Evolutionary conservation across 1,140 invertebrate species (phyloP), one percentile per base, ranked within the genome.

Genomic region (Neuroterus valhalla): DNA sequence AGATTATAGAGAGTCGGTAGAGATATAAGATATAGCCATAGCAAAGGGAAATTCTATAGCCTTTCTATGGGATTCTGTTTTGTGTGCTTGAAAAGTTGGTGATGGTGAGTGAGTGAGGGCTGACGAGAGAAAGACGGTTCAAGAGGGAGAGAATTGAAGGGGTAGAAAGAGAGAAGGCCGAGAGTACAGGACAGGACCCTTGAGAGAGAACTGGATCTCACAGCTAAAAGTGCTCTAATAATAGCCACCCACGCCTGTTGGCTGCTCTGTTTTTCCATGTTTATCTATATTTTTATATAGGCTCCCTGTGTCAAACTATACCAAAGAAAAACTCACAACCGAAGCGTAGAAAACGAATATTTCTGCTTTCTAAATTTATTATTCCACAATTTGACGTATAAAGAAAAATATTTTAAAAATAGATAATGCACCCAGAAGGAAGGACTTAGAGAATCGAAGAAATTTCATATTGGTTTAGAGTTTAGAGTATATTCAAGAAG

Each of bases 101-200:
- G 23, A 62, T 38, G 31, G 31, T 38, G 31, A 38, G 31, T 38
- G 31, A 38, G 31, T 62, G 55, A 62, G 55, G 55, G 55, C 31
- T 62, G 23, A 62, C 26, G 55, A 62, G 55, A 38, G 21, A 62
- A 23, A 62, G 48, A 50, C 48, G 12, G 23, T 62, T 62, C 55
- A 62, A 62, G 55, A 62, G 23, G 55, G 55, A 62, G 52, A 62
- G 55, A 62, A 31, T 23, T 62, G 55, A 62, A 62, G 55, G 52
- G 55, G 55, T 62, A 31, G 55, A 62, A 62, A 31, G 23, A 31
- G 55, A 62, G 55, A 15, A 26, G 31, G 3, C 11, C 15, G 23
- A 62, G 55, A 48, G 46, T n/a, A 19, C 46, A 48, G 31, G 23
- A 19, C 46, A 48, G 31, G 23, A 62, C 55, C 23, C 55, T 62